Evolutionary conservation across 2,888 invertebrate species (phyloP).

Genomic region (Catocala fraxini): DNA sequence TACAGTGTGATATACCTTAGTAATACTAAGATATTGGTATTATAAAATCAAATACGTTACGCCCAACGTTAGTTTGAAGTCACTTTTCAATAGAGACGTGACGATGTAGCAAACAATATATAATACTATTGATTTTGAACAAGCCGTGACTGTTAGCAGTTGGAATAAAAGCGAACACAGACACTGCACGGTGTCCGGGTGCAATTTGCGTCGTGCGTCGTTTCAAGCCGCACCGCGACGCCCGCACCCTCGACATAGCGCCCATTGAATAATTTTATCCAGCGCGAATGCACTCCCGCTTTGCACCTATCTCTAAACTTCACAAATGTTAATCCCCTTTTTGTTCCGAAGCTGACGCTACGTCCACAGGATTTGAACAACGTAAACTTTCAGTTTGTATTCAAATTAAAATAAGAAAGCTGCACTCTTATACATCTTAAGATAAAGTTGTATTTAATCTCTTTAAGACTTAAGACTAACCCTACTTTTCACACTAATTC

Average conservation of each 20-base stretch:
- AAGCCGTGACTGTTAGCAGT: no score
- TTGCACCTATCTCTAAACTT: slow-evolving; percentile 41
- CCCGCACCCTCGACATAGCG: slow-evolving; percentile 1
- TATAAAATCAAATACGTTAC: no score
- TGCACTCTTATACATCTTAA: slow-evolving; percentile 29
- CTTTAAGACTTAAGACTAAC: slow-evolving; percentile 12
- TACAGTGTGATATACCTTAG: no score
- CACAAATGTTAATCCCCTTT: slow-evolving; percentile 45
- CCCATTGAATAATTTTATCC: slow-evolving; percentile 41
- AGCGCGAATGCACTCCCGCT: slow-evolving; percentile 34
- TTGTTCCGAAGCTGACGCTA: slow-evolving; percentile 37
- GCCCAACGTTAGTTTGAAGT: no score
- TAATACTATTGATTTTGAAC: no score
- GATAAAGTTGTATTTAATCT: slow-evolving; percentile 24
- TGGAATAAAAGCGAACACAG: no score
- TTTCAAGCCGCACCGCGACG: slow-evolving; percentile 15
- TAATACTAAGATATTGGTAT: no score
- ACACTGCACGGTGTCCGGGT: no score
- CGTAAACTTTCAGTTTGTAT: slow-evolving; percentile 32
- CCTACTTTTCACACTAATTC: slow-evolving; percentile 4
- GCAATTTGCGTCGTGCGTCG: slow-evolving; percentile 4
- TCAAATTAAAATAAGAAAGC: slow-evolving; percentile 39
- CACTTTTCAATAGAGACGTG: no score
- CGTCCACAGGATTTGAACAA: slow-evolving; percentile 36
- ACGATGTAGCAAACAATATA: no score